Percentiles rank a stretch among this genome's conserved stretches.
Conservation (phyloP, 2,113 vertebrate species). For the Syngnathus typhle region DNA sequence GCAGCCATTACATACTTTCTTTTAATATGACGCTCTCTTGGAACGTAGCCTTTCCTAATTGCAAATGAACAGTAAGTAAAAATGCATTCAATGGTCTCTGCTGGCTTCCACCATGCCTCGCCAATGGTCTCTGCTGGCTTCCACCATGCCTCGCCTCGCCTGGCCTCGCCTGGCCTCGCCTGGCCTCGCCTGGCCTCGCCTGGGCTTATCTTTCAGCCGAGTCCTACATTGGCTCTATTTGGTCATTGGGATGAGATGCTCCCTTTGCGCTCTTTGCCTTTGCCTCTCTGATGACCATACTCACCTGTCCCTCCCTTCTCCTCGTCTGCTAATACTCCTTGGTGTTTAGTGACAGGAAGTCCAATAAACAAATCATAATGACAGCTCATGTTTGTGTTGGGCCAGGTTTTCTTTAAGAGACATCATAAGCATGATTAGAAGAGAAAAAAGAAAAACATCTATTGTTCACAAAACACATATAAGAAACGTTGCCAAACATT, state of each 20-base stretch:
- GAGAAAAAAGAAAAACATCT: neutral
- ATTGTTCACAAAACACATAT: too few species aligned
- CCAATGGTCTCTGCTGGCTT: too few species aligned
- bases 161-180: too few species aligned
- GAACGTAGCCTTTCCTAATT: constrained; percentile 43
- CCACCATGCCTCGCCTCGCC: constrained; percentile 52
- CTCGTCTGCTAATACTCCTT: constrained; percentile 77
- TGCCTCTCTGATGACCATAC: constrained; percentile 78
- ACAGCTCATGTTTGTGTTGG: constrained; percentile 76
- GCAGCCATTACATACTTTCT: neutral
- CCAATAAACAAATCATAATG: constrained; percentile 81
- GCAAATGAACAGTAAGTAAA: constrained; percentile 86
- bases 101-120: constrained; percentile 71
- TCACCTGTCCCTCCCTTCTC: constrained; percentile 70
- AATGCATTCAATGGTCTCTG: constrained; percentile 95
- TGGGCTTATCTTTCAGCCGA: constrained; percentile 74
- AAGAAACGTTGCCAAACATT: neutral
- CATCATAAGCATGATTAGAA: constrained; percentile 71
- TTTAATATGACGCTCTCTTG: neutral
- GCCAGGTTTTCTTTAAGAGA: constrained; percentile 82
- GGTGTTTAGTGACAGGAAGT: constrained; percentile 72
- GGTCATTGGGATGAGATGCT: constrained; percentile 79
- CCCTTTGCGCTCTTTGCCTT: constrained; percentile 45
- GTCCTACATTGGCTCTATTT: constrained; percentile 71
- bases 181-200: too few species aligned